Evolutionary conservation across 1,140 invertebrate genomes (phyloP), one percentile per base, ranked within the genome.

Genomic region (Pseudomyrmex cubaensis): DNA sequence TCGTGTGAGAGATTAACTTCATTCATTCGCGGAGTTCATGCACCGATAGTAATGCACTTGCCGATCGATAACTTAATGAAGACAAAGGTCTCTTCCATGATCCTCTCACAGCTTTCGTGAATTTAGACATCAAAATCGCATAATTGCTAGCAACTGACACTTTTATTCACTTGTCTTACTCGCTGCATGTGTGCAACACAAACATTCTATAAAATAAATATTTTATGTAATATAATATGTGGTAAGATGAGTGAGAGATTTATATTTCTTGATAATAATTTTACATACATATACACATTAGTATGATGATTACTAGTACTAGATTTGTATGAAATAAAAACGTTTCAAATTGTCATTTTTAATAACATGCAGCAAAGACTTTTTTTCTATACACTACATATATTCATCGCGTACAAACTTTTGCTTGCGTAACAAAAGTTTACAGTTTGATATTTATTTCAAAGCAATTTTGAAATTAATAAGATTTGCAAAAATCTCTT

Each of bases 11-110:
- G 20, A 52, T 70, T 62, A 56, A 77, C 77, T 75, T 85, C 74
- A 75, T 75, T 80, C 66, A 67, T 54, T 57, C 13, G 74, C 56
- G 59, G 35, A 35, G 57, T 63, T 75, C 83, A 67, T 67, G 76
- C 48, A 67, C 54, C 77, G 72, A 88, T 85, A 83, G 80, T 85
- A 87, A 87, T 88, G 77, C 75, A 77, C 83, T 64, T 10, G 54
- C 52, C 83, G 73, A 88, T 88, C 87, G 70, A 87, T 88, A 80
- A 56, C 44, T 57, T 87, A 85, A 88, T 82, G 83, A 88, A 88
- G 86, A 88, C 87, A 80, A 80, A 80, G 76, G 66, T 80, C 76
- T 59, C 54, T 59, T 61, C 64, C n/a, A 78, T 48, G 54, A 70
- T 80, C 44, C 44, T 70, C 54, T 50, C 66, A 70, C n/a, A 48